A percentile compares a stretch with the other conserved stretches of the same genome.
These are phyloP conservation scores for Sussaba pulchella DNA, from an alignment of 2,888 invertebrate species.

Conservation along the genomic window DNA sequence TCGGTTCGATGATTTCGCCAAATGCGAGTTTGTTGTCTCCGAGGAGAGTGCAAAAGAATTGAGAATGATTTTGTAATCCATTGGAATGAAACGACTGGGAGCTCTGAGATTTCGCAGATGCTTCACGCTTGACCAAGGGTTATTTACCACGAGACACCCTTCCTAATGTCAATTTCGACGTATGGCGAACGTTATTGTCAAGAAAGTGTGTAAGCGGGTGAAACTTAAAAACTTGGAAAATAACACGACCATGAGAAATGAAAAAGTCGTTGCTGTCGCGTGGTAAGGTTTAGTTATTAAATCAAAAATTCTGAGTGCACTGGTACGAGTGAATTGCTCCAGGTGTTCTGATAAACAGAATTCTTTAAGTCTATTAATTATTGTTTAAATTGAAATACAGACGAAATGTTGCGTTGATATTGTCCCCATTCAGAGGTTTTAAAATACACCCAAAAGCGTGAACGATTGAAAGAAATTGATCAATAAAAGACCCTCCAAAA, in stretches of 20 bases:
- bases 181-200: conserved; percentile 46
- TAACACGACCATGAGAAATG: conserved; percentile 7
- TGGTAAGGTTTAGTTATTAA: neutral
- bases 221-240: conserved; percentile 1
- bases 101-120: conserved; percentile 16
- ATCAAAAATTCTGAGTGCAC: conserved; percentile 22
- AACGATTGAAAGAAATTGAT: no score
- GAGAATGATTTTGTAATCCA: conserved; percentile 38
- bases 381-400: no score
- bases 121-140: conserved; percentile 49
- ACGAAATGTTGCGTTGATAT: no score
- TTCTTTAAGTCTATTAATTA: no score
- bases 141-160: conserved; percentile 7
- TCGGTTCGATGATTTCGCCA: conserved; percentile 33
- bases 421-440: no score
- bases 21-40: conserved; percentile 49
- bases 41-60: conserved; percentile 28
- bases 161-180: conserved; percentile 23
- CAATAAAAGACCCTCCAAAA: no score
- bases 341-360: no score
- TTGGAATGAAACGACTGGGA: conserved; percentile 28
- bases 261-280: neutral
- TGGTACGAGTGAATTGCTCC: conserved; percentile 4
- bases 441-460: no score
- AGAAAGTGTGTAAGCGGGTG: conserved; percentile 34